phyloP scores from a whole-genome alignment of 1,140 invertebrate species.

The Adelges cooleyi region DNA sequence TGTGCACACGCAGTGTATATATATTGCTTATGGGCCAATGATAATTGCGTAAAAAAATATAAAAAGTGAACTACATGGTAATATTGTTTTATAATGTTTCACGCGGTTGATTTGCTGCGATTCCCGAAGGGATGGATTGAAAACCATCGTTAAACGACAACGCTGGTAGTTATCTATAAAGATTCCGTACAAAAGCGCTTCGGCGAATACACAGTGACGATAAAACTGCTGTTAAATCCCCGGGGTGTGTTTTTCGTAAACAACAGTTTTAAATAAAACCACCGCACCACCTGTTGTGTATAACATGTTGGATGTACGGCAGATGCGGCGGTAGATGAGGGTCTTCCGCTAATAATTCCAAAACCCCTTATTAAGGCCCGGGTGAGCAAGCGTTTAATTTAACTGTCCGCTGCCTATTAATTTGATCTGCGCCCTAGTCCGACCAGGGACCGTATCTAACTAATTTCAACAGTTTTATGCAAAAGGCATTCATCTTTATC shows the following conservation, averaged over 20 bases:
- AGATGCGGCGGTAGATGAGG: neutral
- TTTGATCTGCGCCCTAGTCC: neutral
- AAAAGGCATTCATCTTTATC: slow-evolving; percentile 11
- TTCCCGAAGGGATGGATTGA: too few relatives aligned
- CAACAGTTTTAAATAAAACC: slow-evolving; percentile 11
- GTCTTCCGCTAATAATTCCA: slow-evolving; percentile 1
- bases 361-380: slow-evolving; percentile 19
- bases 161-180: too few relatives aligned
- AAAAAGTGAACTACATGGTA: too few relatives aligned
- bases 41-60: too few relatives aligned
- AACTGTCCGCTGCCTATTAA: slow-evolving; percentile 10
- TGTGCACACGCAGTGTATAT: too few relatives aligned
- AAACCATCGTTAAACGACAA: too few relatives aligned
- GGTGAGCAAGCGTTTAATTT: slow-evolving; percentile 10
- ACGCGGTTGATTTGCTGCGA: too few relatives aligned
- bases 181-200: too few relatives aligned
- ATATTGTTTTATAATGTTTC: too few relatives aligned
- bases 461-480: neutral
- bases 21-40: too few relatives aligned
- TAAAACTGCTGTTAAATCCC: too few relatives aligned
- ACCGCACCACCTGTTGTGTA: neutral
- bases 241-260: slow-evolving; percentile 6
- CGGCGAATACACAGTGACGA: too few relatives aligned
- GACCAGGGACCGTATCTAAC: neutral
- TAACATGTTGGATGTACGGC: neutral